These are phyloP conservation scores for Setophaga petechia DNA, from an alignment of 2,113 vertebrate genomes.

Conservation along the genomic window DNA sequence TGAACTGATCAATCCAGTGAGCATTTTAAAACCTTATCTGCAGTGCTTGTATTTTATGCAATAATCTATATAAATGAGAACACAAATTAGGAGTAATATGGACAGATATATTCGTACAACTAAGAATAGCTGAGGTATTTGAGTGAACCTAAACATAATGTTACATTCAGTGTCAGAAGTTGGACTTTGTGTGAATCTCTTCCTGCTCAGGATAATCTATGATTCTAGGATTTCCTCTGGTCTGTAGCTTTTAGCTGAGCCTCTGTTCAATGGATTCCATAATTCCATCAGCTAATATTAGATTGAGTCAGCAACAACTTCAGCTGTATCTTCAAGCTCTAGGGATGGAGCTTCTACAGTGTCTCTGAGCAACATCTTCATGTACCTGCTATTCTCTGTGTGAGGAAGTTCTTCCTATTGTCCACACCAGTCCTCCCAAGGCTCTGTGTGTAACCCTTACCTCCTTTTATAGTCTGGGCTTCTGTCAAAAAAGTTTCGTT, in stretches of 20 bases:
- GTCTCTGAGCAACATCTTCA: not conserved
- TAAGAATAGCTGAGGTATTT: not conserved
- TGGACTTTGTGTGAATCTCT: not conserved
- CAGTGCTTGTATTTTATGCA: not conserved
- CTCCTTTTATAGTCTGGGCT: not conserved
- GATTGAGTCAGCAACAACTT: not conserved
- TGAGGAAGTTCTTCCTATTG: not conserved
- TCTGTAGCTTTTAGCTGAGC: not conserved
- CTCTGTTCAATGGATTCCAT: not conserved
- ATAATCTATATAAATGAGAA: not conserved
- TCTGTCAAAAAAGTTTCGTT: not conserved
- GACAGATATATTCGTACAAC: not conserved
- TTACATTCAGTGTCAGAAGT: not conserved
- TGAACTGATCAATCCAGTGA: not conserved
- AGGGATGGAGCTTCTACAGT: not conserved
- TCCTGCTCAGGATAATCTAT: not conserved
- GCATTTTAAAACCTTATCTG: not conserved
- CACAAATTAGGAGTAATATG: not conserved
- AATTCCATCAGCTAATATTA: not conserved
- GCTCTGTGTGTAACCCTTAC: not conserved
- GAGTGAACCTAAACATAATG: not conserved
- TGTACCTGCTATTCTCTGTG: not conserved
- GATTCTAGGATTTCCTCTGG: not conserved
- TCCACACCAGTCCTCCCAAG: not conserved
- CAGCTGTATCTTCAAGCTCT: not conserved